These are phyloP conservation scores for Chaetophractus vellerosus DNA, from an alignment of 2,797 vertebrate species.

Conservation along the genomic window DNA sequence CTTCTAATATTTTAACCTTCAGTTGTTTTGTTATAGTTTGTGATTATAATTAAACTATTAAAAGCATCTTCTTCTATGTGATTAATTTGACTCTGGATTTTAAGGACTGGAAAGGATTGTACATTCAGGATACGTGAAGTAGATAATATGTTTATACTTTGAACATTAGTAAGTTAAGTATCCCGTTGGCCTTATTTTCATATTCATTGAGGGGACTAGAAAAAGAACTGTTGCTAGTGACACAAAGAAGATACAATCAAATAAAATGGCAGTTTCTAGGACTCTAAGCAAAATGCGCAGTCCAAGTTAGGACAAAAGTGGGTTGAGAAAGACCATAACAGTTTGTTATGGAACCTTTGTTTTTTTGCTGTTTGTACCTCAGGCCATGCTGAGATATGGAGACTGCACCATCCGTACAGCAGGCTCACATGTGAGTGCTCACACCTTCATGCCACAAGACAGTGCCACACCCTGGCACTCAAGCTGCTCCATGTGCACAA, in stretches of 20 bases:
- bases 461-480: not conserved
- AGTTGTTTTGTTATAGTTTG: not conserved
- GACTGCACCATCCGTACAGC: rapidly evolving
- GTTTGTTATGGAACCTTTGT: not conserved
- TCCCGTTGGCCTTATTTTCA: not conserved
- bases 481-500: not conserved
- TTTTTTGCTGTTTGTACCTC: not conserved
- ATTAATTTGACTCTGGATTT: constrained; percentile 1
- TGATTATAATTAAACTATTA: not conserved
- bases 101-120: not conserved
- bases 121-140: not conserved
- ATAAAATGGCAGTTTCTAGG: not conserved
- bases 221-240: not conserved
- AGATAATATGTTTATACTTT: not conserved
- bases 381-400: not conserved
- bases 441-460: not conserved
- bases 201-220: not conserved
- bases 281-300: not conserved
- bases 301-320: not conserved
- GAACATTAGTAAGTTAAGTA: not conserved
- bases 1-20: not conserved
- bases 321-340: not conserved
- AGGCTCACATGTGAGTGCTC: rapidly evolving
- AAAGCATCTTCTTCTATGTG: not conserved
- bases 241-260: not conserved